Base-by-base conservation (phyloP, 2,113 vertebrate species). In the Callionymus lyra region DNA sequence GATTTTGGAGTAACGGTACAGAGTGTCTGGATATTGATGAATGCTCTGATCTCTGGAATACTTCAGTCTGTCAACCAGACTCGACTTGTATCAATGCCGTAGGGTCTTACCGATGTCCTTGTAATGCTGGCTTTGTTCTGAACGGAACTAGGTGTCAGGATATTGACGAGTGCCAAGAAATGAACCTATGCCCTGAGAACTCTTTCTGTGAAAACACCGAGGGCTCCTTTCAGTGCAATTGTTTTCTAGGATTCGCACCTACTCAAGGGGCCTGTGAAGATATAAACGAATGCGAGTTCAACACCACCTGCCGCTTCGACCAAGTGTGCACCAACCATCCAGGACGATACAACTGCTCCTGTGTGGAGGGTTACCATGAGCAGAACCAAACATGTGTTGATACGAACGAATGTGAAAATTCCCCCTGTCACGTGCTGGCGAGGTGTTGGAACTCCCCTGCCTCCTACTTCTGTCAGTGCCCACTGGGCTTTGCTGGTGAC, bases 11-110 rank as follows among this genome's bases (percentile, higher is more conserved):
- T 48, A 86, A 84, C 44, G 59, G 42, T 11, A 86, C 72, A 0
- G 13, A 50, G 32, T 89, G 87, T 31, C 1, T 76, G 10, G 87
- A 89, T 65, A 50, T 82, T 14, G 79, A 89, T 43, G 87, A 89
- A 63, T 89, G 87, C 55, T 56, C 58, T 2, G 16, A 32, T 37
- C 43, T 41, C 8, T 6, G 13, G 2, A 82, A 80, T 57, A 19
- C 63, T n/a, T 72, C 80, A 9, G 39, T 60, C 33, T 88, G 87
- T 44, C 67, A 59, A 10, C 34, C 40, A 10, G 11, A 82, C 48
- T 82, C 80, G 9, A 68, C 54, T 19, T 88, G 87, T 15, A 15
- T 79, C 16, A 89, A 88, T 56, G 31, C 44, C 17, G 49, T 31
- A 1, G 86, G 87, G 12, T 84, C 81, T n/a, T 87, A 79, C 46